Evolutionary conservation across 2,888 invertebrate species (phyloP), one percentile per base, ranked within the genome.

Genomic region (Gari tellinella): DNA sequence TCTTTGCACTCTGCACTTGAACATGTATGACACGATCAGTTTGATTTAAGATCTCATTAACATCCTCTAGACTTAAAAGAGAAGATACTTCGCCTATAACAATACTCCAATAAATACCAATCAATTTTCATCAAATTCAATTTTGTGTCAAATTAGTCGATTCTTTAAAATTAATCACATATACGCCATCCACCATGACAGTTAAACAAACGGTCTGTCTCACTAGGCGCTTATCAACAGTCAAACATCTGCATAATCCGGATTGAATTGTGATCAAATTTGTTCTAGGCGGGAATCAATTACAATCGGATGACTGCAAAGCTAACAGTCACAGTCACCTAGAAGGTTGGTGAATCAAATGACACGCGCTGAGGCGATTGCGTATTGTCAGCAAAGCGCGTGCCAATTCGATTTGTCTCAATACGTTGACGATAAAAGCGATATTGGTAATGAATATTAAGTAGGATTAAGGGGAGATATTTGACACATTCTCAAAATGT

Each of bases 191-290:
- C 43, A 14, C 43, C 43, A 43, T 43, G 43, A 43, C 19, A 43
- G n/a, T 43, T 43, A 43, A 43, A 43, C 43, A 43, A 15, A 43
- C 19, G 17, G 15, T 23, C 5, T 49, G 19, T 15, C 14, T 23
- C 17, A 21, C 26, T 19, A 4, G 61, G 41, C 26, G 23, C 67
- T 70, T 78, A 78, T 78, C 78, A 53, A 25, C 26, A 56, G 19
- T 31, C 63, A 31, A 58, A 64, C 78, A 78, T 78, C 78, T 78
- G 69, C 62, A 52, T 78, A 72, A 78, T 78, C 69, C 78, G 46
- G 63, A 73, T 66, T 67, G 67, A 46, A 67, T 58, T 60, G 69
- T 56, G 53, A 69, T 61, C 65, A 25, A 56, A 74, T 74, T 65
- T 62, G 69, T 56, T 65, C 31, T 53, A 43, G 52, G 45, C 26